A percentile compares a stretch with the other conserved stretches of the same genome.
Conservation (phyloP, 92 coral and sea anemone species). For the Zoanthus solanderi region DNA sequence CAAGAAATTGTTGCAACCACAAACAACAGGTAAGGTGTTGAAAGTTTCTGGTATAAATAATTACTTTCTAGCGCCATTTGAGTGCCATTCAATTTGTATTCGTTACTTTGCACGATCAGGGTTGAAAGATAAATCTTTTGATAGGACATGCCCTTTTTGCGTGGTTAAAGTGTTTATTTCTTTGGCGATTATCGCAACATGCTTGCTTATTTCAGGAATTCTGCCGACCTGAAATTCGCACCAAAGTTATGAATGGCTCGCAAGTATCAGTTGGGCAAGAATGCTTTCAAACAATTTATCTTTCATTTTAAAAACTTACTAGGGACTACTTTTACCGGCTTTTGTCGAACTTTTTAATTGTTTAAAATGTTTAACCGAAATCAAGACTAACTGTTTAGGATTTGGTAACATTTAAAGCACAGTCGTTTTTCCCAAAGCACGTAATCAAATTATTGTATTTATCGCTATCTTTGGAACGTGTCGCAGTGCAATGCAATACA, state of each 20-base stretch:
- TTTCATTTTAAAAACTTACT: background rate
- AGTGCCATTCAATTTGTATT: constrained; percentile 19
- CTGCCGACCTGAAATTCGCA: constrained; percentile 18
- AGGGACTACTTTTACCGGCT: background rate
- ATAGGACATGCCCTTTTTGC: constrained; percentile 14
- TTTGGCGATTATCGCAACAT: background rate
- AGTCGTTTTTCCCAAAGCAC: background rate
- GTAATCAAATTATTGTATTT: constrained; percentile 15
- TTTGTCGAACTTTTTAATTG: background rate
- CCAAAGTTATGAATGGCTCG: constrained; percentile 36
- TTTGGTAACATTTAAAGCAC: background rate
- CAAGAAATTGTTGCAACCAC: constrained; percentile 98
- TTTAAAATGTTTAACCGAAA: background rate
- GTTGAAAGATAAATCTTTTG: constrained; percentile 36
- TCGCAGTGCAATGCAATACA: background rate
- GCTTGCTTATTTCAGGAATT: constrained; percentile 37
- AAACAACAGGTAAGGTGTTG: constrained; percentile 83
- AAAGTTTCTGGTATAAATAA: constrained; percentile 1
- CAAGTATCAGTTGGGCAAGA: constrained; percentile 39
- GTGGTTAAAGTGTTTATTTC: constrained; percentile 1
- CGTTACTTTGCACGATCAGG: constrained; percentile 20
- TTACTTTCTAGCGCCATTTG: constrained; percentile 16
- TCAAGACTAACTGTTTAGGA: background rate
- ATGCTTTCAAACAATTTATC: background rate
- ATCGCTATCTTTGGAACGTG: constrained; percentile 27